Conservation (phyloP, 2,113 vertebrate species). For the Natator depressus region DNA sequence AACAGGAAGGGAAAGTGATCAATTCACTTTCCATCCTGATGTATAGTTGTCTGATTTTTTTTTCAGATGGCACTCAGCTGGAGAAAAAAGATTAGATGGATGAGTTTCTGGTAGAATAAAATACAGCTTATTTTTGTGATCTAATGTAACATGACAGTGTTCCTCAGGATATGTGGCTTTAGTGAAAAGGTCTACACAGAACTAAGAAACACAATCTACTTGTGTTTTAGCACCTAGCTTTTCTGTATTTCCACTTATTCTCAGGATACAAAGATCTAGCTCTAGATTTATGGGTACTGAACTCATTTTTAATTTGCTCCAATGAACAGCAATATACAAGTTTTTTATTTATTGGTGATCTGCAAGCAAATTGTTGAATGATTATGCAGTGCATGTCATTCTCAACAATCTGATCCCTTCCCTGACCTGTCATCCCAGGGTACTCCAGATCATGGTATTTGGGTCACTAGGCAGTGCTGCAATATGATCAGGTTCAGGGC, state of each 20-base stretch:
- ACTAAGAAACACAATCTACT: neutral
- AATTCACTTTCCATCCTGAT: neutral
- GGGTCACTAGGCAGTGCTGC: neutral
- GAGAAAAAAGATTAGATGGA: neutral
- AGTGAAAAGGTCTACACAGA: neutral
- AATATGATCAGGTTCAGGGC: neutral
- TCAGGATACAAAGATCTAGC: neutral
- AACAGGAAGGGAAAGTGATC: neutral
- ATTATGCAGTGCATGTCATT: neutral
- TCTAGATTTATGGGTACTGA: neutral
- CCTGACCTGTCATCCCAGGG: neutral
- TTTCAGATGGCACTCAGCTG: neutral
- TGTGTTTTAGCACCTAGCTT: neutral
- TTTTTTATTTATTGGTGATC: neutral
- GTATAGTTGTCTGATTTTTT: neutral
- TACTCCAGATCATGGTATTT: neutral
- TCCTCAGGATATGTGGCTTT: rapidly evolving
- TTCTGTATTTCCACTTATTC: neutral
- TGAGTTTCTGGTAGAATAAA: neutral
- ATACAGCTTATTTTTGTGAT: neutral
- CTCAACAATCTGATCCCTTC: neutral
- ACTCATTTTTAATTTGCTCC: neutral
- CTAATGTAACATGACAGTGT: neutral
- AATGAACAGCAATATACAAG: neutral
- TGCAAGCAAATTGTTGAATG: neutral